Percentiles rank a stretch among this genome's conserved stretches.
Conservation (phyloP, 1,140 invertebrate species). For the Schlechtendalia chinensis region DNA sequence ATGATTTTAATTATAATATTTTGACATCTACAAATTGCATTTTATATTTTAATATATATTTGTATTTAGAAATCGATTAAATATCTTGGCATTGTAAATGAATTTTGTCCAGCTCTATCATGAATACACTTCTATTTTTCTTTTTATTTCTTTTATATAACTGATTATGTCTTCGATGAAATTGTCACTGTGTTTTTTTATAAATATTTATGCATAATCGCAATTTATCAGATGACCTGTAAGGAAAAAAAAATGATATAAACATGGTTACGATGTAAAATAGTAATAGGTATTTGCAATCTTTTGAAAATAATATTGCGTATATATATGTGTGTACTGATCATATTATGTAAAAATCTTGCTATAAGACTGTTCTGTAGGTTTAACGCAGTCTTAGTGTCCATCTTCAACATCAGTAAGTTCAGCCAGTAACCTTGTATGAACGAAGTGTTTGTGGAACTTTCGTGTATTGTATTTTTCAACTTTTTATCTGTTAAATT, state of each 20-base stretch:
- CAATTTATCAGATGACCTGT: background rate
- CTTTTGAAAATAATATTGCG: too few species aligned
- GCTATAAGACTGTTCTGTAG: slow-evolving; percentile 58
- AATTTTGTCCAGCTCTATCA: too few species aligned
- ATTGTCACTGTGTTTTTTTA: slow-evolving; percentile 16
- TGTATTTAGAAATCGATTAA: too few species aligned
- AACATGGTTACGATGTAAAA: too few species aligned
- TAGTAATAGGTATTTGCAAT: too few species aligned
- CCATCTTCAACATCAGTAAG: slow-evolving; percentile 57
- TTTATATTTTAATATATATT: too few species aligned
- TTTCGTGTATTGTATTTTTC: slow-evolving; percentile 57
- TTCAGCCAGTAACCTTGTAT: slow-evolving; percentile 58
- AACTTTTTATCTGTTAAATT: background rate
- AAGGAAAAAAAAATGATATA: background rate
- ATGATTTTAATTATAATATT: too few species aligned
- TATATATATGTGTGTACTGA: slow-evolving; percentile 51
- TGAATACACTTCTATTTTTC: slow-evolving; percentile 10
- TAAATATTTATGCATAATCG: background rate
- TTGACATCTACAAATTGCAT: too few species aligned
- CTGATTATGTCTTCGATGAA: background rate
- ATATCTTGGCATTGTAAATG: too few species aligned
- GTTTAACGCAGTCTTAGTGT: slow-evolving; percentile 55
- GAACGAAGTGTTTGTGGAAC: slow-evolving; percentile 57
- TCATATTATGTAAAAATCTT: slow-evolving; percentile 55
- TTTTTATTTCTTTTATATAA: slow-evolving; percentile 1